A percentile compares a stretch with the other conserved stretches of the same genome.
These are phyloP conservation scores for Monopis laevigella DNA, from an alignment of 2,888 invertebrate genomes.

Conservation along the genomic window DNA sequence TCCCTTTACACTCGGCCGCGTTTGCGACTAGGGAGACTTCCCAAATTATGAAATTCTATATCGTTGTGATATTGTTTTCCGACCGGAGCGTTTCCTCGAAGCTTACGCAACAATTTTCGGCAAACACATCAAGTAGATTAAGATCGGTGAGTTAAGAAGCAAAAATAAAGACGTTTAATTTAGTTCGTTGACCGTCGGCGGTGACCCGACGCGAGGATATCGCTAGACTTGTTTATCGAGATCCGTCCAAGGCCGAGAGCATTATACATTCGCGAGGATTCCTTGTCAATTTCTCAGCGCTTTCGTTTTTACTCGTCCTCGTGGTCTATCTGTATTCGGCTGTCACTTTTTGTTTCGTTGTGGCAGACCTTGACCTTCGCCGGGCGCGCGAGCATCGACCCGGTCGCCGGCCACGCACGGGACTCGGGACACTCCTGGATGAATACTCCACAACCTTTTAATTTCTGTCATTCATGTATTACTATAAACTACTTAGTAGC, in stretches of 20 bases:
- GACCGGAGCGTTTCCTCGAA: too few relatives aligned
- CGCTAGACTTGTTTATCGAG: not conserved
- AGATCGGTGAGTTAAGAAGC: conserved; percentile 3
- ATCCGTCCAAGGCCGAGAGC: not conserved
- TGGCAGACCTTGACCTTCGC: too few relatives aligned
- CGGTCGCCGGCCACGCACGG: conserved; percentile 22
- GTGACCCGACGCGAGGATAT: conserved; percentile 30
- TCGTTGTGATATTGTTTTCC: too few relatives aligned
- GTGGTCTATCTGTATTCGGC: conserved; percentile 61
- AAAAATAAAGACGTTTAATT: conserved; percentile 12
- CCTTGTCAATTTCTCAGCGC: conserved; percentile 26
- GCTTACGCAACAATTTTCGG: not conserved
- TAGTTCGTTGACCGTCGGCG: conserved; percentile 32
- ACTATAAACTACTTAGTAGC: too few relatives aligned
- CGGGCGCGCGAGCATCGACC: conserved; percentile 58
- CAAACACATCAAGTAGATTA: conserved; percentile 8
- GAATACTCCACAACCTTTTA: too few relatives aligned
- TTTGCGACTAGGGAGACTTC: too few relatives aligned
- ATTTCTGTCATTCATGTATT: too few relatives aligned
- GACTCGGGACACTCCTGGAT: too few relatives aligned
- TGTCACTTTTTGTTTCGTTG: conserved; percentile 66
- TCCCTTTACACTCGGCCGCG: too few relatives aligned
- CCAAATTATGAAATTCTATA: too few relatives aligned
- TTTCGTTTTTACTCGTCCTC: conserved; percentile 66
- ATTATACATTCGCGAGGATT: too few relatives aligned